Base-by-base conservation (phyloP, 2,797 vertebrate species). In the Acipenser transmontanus region DNA sequence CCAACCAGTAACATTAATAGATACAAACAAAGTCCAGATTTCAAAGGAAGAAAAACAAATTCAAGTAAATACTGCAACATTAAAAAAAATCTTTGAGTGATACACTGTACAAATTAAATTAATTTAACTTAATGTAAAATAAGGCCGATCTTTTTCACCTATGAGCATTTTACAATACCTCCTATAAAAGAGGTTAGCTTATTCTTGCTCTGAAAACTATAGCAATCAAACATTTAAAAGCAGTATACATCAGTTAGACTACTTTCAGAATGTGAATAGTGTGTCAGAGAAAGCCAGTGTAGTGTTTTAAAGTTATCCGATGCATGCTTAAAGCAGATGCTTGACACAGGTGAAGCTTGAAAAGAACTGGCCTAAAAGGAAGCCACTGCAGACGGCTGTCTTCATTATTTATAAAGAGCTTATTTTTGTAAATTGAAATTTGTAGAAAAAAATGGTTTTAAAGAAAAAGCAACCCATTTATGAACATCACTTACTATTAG, bases 321-420 rank as follows among this genome's bases (percentile, higher is more conserved):
- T 11, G 63, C 49, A 34, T 48, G 10, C 34, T 56, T 68, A 63
- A 63, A 63, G 62, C 47, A 63, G 48, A 7, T 14, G 8, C 14
- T 54, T 49, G n/a, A 14, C 51, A 14, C 67, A 64, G 54, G 17
- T 68, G 51, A 64, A 59, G 67, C 67, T 48, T 68, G 67, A 64
- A 68, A 63, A 50, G 34, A 47, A 62, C 64, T 61, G 60, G 51
- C 65, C 57, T 47, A 49, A 63, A 59, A 57, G 72, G 66, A 68
- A 76, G 69, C 73, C 72, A 64, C 71, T 71, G 61, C 78, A 79
- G 79, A 85, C 80, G 74, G 72, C 17, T 6, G 14, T 10, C 7
- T 84, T 66, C 82, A 87, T 84, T 71, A 81, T 84, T 78, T 50
- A 78, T 72, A 68, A 62, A 47, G 49, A 68, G 49, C 62, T 65